Evolutionary conservation across 1,140 invertebrate genomes (phyloP).

Genomic region (Fopius arisanus): DNA sequence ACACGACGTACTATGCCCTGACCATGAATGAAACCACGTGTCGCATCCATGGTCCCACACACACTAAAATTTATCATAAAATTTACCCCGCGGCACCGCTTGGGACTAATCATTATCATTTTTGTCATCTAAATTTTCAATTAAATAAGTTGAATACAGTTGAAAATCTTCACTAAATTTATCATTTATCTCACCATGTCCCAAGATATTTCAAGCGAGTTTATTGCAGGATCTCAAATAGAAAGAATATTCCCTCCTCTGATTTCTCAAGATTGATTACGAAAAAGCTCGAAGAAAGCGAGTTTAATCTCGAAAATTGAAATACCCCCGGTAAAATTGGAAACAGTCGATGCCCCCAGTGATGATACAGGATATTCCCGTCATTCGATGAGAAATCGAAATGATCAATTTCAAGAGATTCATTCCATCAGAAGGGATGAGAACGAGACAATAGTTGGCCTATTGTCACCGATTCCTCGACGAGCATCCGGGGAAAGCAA

Average conservation of each 20-base stretch:
- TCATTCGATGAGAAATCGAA: not conserved
- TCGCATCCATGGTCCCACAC: too few relatives aligned
- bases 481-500: not conserved
- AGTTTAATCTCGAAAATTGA: too few relatives aligned
- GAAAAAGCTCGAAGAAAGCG: too few relatives aligned
- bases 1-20: constrained; percentile 33
- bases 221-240: too few relatives aligned
- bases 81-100: too few relatives aligned
- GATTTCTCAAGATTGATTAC: not conserved
- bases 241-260: constrained; percentile 22
- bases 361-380: not conserved
- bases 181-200: too few relatives aligned
- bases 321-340: not conserved
- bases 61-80: too few relatives aligned
- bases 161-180: too few relatives aligned
- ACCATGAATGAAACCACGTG: constrained; percentile 49
- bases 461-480: not conserved
- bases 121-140: too few relatives aligned
- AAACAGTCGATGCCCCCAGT: not conserved
- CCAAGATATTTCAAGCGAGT: too few relatives aligned
- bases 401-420: constrained; percentile 14
- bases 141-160: too few relatives aligned
- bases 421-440: constrained; percentile 8
- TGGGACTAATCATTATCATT: too few relatives aligned
- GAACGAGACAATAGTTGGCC: constrained; percentile 5